Evolutionary conservation across 1,140 invertebrate species (phyloP), one percentile per base, ranked within the genome.

Genomic region (Contarinia nasturtii): DNA sequence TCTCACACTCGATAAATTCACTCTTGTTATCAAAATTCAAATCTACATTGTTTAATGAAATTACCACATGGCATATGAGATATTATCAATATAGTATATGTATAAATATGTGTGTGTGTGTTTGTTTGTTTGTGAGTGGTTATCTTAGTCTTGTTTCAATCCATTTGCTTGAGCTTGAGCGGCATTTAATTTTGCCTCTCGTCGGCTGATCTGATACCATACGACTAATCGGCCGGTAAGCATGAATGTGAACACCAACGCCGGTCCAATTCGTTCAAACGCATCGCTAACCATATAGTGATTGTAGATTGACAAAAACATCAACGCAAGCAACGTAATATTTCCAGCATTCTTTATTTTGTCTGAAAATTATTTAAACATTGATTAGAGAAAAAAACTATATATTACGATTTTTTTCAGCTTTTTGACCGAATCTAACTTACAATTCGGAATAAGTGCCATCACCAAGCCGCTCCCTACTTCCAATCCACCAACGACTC

Each of bases 201-300:
- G 27, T 27, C 27, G 27, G 37, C 41, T 48, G 45, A 55, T 50
- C 52, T 64, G 61, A 51, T 65, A 74, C 71, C 72, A 79, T 19
- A 79, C 75, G 14, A 96, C 84, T 38, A 98, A 67, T 51, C 93
- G 75, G 53, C 92, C 93, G 42, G 77, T 80, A n/a, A 97, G 67
- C 80, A 98, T 90, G 55, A 96, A 87, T 56, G 90, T 85, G 65
- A 98, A 96, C 14, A 96, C 89, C 54, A 96, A 66, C 37, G 89
- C 82, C 7, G 91, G 88, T 46, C 88, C 89, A 48, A 86, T 89
- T 54, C 88, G 76, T 62, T 95, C 90, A 60, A 95, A 81, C 52
- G 88, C 87, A 64, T 95, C 89, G 49, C 86, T 83, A 2, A 94
- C 80, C 73, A 88, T 84, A 54, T 83, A 82, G 62, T 95, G 90